Evolutionary conservation across 2,797 vertebrate species (phyloP).

Genomic region (Helicolenus hilgendorfi): DNA sequence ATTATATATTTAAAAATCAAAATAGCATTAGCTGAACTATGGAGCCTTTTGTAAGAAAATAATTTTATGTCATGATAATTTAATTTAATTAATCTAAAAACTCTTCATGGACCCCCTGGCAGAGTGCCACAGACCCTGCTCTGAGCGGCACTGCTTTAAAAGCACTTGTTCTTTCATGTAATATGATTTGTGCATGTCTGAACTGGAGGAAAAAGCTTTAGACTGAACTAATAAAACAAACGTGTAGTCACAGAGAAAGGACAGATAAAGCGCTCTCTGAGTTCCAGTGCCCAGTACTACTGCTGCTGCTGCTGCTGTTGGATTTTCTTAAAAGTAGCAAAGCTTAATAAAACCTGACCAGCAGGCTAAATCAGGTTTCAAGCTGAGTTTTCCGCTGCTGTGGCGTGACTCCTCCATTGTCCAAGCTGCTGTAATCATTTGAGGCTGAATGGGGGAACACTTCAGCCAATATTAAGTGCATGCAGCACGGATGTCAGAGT

Average conservation of each 20-base stretch:
- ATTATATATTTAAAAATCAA: too few relatives aligned
- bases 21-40: too few relatives aligned
- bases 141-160: neutral
- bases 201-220: neutral
- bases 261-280: neutral
- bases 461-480: conserved; percentile 33
- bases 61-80: neutral
- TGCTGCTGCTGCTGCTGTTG: neutral
- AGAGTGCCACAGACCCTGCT: neutral
- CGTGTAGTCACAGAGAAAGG: neutral
- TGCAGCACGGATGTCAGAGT: conserved; percentile 21
- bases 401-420: conserved; percentile 20
- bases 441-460: conserved; percentile 20
- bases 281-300: neutral
- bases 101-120: neutral
- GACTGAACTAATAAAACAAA: neutral
- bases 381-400: conserved; percentile 17
- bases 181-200: conserved; percentile 1
- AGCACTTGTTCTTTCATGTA: neutral
- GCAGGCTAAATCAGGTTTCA: conserved; percentile 23
- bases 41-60: neutral
- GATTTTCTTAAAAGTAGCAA: neutral
- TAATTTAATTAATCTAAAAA: neutral
- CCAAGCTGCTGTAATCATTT: conserved; percentile 19
- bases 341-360: conserved; percentile 44